Base-by-base conservation (phyloP, 2,113 vertebrate species). In the Toxotes jaculatrix region DNA sequence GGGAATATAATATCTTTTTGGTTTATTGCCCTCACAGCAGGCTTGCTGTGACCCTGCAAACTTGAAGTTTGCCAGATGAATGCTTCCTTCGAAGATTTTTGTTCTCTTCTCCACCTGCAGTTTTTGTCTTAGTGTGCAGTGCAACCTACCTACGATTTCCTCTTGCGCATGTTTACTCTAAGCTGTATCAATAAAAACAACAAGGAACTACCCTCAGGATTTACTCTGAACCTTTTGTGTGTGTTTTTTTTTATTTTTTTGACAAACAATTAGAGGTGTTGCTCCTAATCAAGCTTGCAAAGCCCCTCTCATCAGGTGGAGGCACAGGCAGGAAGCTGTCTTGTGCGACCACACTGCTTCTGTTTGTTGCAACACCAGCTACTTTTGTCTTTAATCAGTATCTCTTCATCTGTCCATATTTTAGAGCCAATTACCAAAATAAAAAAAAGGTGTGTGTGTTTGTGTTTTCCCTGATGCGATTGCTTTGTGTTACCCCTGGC, bases 401-500 rank as follows among this genome's bases (percentile, higher is more conserved):
- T 86, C 74, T 74, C 79, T 84, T 93, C 79, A 85, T 88, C 69
- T 47, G 53, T 69, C 71, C 53, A 42, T 42, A 49, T 79, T 77
- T 31, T 74, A 45, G 57, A 86, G 80, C 74, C 80, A 91, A 86
- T 92, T 84, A 86, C 56, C 59, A 56, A 79, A 86, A 67, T 80
- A 38, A 8, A 51, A 53, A n/a, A 53, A 55, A 55, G n/a, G 69
- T 61, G 57, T 47, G 57, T 70, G 23, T 57, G 63, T 77, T 34
- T 80, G 60, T 77, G 72, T 74, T 70, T 79, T 73, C 78, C 70
- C 75, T 67, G 23, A 87, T 85, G 81, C 90, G 82, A 91, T 89
- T 92, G 87, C 79, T 79, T 72, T 74, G 75, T 56, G 53, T 64
- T 89, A 78, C 71, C 74, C 69, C 1, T 51, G 88, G 72, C 89